Percentiles rank a stretch among this genome's conserved stretches.
These are phyloP conservation scores for Gasteruption jaculator DNA, from an alignment of 2,888 invertebrate species.

Conservation along the genomic window DNA sequence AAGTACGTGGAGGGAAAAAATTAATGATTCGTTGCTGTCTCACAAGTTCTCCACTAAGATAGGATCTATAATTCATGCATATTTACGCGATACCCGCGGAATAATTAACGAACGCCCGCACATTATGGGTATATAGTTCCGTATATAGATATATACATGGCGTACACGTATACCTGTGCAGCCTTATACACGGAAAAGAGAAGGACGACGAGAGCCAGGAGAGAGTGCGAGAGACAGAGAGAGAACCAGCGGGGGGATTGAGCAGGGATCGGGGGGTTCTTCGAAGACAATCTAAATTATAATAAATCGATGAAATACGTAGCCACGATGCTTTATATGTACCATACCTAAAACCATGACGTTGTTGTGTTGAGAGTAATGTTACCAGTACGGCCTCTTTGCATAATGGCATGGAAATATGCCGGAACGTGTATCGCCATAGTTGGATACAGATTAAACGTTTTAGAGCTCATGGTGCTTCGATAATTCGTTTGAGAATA, in stretches of 20 bases:
- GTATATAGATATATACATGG: slow-evolving; percentile 18
- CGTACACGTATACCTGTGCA: too few species aligned
- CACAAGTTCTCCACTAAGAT: too few species aligned
- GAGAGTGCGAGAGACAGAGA: too few species aligned
- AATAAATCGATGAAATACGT: slow-evolving; percentile 45
- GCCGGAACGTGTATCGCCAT: slow-evolving; percentile 46
- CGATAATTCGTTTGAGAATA: too few species aligned
- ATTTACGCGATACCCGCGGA: slow-evolving; percentile 41
- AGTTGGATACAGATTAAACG: slow-evolving; percentile 46
- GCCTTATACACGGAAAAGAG: slow-evolving; percentile 18
- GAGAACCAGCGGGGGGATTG: too few species aligned
- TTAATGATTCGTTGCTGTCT: slow-evolving; percentile 27
- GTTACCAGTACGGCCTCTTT: slow-evolving; percentile 43
- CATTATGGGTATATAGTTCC: slow-evolving; percentile 28
- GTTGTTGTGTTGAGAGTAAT: slow-evolving; percentile 26
- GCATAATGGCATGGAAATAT: slow-evolving; percentile 49
- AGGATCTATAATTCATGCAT: slow-evolving; percentile 37
- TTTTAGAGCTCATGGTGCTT: slow-evolving; percentile 43
- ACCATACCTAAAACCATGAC: slow-evolving; percentile 6
- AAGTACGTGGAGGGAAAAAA: slow-evolving; percentile 8
- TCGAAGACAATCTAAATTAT: slow-evolving; percentile 45
- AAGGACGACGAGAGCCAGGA: too few species aligned
- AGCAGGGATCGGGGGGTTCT: slow-evolving; percentile 34
- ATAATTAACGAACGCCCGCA: slow-evolving; percentile 40
- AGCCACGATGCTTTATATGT: slow-evolving; percentile 32